phyloP scores from a whole-genome alignment of 2,888 invertebrate species.

The Escarpia spicata region DNA sequence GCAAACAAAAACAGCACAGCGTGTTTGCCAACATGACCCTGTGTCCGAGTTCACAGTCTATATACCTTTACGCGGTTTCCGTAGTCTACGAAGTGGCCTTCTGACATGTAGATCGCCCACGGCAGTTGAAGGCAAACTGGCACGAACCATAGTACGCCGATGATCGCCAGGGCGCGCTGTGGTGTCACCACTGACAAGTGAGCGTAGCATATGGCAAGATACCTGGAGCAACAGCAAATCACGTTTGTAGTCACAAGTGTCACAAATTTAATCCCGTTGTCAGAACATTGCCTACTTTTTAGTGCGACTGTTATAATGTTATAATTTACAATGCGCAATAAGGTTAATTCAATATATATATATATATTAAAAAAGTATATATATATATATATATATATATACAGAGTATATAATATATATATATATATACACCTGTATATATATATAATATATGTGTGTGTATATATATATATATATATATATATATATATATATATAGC shows the following conservation, averaged over 20 bases:
- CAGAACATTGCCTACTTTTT: neutral
- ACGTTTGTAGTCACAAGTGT: neutral
- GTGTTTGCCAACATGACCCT: neutral
- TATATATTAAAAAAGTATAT: too few species aligned
- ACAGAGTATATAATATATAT: too few species aligned
- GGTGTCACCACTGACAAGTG: constrained; percentile 28
- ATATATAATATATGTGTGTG: too few species aligned
- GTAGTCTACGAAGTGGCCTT: constrained; percentile 67
- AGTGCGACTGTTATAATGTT: too few species aligned
- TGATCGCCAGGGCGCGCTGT: constrained; percentile 72
- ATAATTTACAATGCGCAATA: too few species aligned
- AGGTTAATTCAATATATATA: too few species aligned
- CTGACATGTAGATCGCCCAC: constrained; percentile 80
- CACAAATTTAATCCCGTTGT: neutral
- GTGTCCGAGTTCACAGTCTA: neutral
- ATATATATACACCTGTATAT: too few species aligned
- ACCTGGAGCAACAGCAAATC: constrained; percentile 28
- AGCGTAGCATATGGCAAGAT: constrained; percentile 38
- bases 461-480: too few species aligned
- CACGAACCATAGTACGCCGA: constrained; percentile 89
- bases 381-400: too few species aligned
- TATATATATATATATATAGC: too few species aligned
- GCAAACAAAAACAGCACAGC: too few species aligned
- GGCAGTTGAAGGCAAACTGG: constrained; percentile 86
- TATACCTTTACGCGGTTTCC: constrained; percentile 9